Evolutionary conservation across 2,888 invertebrate species (phyloP).

Genomic region (Pachliopta kotzebuea): DNA sequence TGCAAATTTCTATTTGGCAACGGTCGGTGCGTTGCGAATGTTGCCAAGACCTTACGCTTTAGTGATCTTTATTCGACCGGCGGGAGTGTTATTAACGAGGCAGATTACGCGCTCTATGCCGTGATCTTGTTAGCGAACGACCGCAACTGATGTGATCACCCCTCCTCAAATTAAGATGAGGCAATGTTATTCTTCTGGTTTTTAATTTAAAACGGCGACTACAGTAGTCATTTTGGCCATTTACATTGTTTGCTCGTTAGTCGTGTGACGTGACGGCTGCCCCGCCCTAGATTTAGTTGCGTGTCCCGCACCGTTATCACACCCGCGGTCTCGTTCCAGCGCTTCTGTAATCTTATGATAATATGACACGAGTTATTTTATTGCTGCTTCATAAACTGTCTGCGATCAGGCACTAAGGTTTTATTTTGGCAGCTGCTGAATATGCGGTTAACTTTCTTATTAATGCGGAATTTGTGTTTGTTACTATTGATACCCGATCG

Average conservation of each 20-base stretch:
- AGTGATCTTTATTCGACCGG: constrained; percentile 28
- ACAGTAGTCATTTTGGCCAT: too few relatives aligned
- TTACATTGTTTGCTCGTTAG: not conserved
- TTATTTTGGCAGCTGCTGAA: constrained; percentile 8
- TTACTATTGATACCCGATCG: too few relatives aligned
- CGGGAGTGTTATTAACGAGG: constrained; percentile 28
- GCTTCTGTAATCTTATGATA: constrained; percentile 52
- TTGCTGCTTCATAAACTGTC: constrained; percentile 28
- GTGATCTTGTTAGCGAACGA: constrained; percentile 20
- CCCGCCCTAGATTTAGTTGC: constrained; percentile 33
- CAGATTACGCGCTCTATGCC: constrained; percentile 26
- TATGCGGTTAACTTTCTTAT: not conserved
- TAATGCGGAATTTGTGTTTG: too few relatives aligned
- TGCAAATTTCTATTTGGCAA: constrained; percentile 29
- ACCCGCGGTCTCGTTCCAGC: constrained; percentile 54
- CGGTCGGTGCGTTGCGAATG: constrained; percentile 28
- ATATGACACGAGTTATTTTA: constrained; percentile 57
- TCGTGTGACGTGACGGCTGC: constrained; percentile 29
- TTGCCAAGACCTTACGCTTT: constrained; percentile 29
- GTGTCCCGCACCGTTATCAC: constrained; percentile 53
- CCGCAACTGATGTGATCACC: too few relatives aligned
- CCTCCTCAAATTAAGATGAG: too few relatives aligned
- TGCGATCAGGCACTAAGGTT: constrained; percentile 14
- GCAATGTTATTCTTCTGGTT: too few relatives aligned
- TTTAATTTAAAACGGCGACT: too few relatives aligned